Base-by-base conservation (phyloP, 2,113 vertebrate genomes). In the Channa maculata region DNA sequence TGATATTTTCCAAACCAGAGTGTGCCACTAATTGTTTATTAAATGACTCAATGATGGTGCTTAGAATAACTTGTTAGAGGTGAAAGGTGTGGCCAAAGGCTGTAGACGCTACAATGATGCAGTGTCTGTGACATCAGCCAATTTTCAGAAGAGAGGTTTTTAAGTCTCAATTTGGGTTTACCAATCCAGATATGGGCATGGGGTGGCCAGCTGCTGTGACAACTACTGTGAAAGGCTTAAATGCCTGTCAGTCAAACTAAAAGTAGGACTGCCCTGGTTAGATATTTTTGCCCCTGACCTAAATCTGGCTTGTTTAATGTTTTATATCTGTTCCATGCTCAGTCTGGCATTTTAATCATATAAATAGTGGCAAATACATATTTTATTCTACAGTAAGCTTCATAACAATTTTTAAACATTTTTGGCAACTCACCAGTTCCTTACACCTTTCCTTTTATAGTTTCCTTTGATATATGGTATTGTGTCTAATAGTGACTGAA, bases 1-100 rank as follows among this genome's bases (percentile, higher is more conserved):
- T 85, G 86, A 67, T 54, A 50, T 86, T 90, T 88, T 87, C 82
- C 86, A 79, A 80, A 77, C 77, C 34, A 39, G 60, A 72, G 73
- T 50, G 10, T 37, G 73, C 54, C 1, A 2, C 14, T 60, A 15
- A 55, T 80, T 79, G 85, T 91, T 86, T 83, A 70, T 77, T 72
- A 69, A 87, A 72, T 65, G 70, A 74, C 72, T 61, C 44, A 58
- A 43, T 79, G 65, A 74, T 48, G 38, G 54, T 65, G 70, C 68
- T 80, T 65, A 52, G 50, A 69, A 67, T 57, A 79, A 75, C 55
- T 85, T 80, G 75, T 88, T 53, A 10, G 66, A 83, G 68, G 63
- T 69, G 52, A 67, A 71, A 71, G 65, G 80, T 49, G 59, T 60
- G 74, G 76, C 70, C 57, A 9, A 72, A 72, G 51, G 41, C 68